Conservation (phyloP, 2,113 vertebrate genomes). For the Sterrhoptilus dennistouni region DNA sequence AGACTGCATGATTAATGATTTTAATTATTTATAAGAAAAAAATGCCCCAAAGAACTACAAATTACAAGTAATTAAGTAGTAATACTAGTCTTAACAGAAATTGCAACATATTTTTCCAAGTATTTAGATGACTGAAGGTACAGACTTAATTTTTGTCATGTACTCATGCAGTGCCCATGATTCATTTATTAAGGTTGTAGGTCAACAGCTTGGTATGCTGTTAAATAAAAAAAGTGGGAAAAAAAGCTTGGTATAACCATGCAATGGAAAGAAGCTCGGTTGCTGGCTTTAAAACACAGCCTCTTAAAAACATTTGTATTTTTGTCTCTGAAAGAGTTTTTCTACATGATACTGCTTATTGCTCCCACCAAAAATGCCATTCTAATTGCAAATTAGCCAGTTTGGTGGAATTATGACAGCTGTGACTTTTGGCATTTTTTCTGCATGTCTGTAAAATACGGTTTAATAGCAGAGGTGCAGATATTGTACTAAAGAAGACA, state of each 20-base stretch:
- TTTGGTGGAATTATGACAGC: background rate
- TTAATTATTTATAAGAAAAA: background rate
- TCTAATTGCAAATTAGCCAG: background rate
- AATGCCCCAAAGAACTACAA: background rate
- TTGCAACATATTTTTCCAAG: background rate
- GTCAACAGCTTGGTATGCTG: background rate
- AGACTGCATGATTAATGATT: background rate
- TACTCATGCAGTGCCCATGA: background rate
- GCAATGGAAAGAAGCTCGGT: background rate
- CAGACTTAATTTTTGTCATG: background rate
- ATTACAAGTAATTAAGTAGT: background rate
- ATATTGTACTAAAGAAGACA: background rate
- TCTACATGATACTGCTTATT: background rate
- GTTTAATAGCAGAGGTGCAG: background rate
- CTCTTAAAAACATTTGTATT: background rate
- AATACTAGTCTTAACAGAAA: background rate
- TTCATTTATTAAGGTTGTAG: background rate
- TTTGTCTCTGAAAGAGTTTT: background rate
- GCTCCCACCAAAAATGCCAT: background rate
- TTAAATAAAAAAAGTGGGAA: background rate
- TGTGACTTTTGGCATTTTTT: background rate
- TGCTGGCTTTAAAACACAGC: background rate
- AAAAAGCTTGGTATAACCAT: background rate
- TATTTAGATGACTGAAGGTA: background rate
- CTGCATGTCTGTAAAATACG: background rate